Conservation (phyloP, 2,113 vertebrate genomes). For the Myiopsitta monachus region DNA sequence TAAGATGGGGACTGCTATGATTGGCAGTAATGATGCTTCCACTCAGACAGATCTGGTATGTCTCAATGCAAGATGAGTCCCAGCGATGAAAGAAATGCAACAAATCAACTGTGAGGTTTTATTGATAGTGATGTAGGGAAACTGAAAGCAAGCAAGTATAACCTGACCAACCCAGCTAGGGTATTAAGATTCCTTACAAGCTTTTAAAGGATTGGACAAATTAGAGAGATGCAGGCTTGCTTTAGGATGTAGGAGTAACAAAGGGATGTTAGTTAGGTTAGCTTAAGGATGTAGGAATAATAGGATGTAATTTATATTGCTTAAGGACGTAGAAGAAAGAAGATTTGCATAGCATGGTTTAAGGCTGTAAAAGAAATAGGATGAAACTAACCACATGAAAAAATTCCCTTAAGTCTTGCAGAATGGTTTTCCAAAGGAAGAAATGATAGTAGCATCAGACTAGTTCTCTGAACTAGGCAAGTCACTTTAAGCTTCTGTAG, state of each 20-base stretch:
- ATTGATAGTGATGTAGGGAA: not conserved
- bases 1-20: not conserved
- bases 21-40: not conserved
- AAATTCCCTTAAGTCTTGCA: not conserved
- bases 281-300: slow-evolving; percentile 19
- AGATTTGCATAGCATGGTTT: not conserved
- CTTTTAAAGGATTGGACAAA: not conserved
- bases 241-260: not conserved
- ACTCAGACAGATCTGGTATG: not conserved
- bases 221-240: not conserved
- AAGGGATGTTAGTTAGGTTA: not conserved
- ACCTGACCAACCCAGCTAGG: not conserved
- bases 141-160: not conserved
- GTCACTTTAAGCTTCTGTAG: not conserved
- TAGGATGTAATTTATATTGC: slow-evolving; percentile 6
- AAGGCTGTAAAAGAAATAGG: slow-evolving; percentile 14
- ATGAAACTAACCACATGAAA: slow-evolving; percentile 42
- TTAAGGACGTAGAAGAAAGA: not conserved
- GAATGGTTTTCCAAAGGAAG: not conserved
- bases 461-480: not conserved
- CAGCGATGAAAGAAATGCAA: not conserved
- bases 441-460: not conserved
- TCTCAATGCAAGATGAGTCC: not conserved
- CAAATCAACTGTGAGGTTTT: not conserved
- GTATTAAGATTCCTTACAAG: not conserved